Evolutionary conservation across 2,113 vertebrate genomes (phyloP).

Genomic region (Hylia prasina): DNA sequence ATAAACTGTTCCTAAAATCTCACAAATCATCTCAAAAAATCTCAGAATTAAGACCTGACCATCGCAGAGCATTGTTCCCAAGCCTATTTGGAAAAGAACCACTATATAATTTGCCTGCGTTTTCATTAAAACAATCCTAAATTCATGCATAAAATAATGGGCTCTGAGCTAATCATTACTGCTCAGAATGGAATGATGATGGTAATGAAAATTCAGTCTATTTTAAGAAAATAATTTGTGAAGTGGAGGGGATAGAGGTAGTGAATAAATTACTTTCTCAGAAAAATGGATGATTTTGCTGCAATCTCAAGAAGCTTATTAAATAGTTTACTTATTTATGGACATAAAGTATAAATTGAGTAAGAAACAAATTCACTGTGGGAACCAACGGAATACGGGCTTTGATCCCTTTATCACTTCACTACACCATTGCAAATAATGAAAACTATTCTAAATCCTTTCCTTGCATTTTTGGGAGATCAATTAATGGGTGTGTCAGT

Average conservation of each 20-base stretch:
- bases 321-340: background rate
- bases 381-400: background rate
- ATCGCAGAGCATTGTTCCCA: background rate
- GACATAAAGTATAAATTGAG: background rate
- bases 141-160: fast-evolving
- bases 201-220: background rate
- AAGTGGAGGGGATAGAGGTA: background rate
- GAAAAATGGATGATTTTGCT: background rate
- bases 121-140: background rate
- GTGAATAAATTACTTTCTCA: background rate
- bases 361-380: background rate
- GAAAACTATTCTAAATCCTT: background rate
- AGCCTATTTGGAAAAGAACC: background rate
- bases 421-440: background rate
- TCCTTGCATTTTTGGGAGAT: background rate
- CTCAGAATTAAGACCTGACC: background rate
- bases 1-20: background rate
- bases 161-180: background rate
- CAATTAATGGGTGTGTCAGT: background rate
- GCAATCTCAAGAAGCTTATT: background rate
- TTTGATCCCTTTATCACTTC: background rate
- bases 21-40: background rate
- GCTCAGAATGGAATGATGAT: background rate
- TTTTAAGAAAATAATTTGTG: background rate
- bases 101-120: background rate